phyloP scores from a whole-genome alignment of 2,113 vertebrate genomes.

The Camelus bactrianus region DNA sequence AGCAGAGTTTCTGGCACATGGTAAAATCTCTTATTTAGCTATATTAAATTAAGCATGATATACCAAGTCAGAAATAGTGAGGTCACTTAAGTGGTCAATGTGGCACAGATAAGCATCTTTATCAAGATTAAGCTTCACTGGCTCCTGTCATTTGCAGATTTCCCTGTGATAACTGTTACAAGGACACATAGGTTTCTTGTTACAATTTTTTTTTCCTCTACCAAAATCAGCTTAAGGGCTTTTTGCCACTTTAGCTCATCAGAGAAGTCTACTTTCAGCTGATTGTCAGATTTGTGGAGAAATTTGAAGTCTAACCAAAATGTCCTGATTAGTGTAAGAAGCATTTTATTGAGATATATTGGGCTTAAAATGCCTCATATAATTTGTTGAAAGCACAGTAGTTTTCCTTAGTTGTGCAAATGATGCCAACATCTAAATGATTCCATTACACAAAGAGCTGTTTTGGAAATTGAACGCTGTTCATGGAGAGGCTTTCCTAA shows the following conservation, averaged over 20 bases:
- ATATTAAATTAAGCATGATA: neutral
- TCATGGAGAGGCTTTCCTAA: slow-evolving; percentile 50
- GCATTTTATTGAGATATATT: neutral
- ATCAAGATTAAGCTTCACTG: neutral
- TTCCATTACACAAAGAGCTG: slow-evolving; percentile 59
- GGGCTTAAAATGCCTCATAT: slow-evolving; percentile 21
- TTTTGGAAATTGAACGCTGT: slow-evolving; percentile 64
- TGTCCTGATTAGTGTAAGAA: neutral
- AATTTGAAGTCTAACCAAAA: slow-evolving; percentile 17
- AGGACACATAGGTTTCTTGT: neutral
- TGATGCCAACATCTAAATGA: slow-evolving; percentile 31
- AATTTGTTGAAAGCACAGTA: slow-evolving; percentile 25
- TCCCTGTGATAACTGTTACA: neutral
- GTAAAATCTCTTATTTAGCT: neutral
- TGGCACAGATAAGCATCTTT: neutral
- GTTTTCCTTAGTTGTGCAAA: slow-evolving; percentile 57
- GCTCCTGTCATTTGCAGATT: neutral
- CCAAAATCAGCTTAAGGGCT: neutral
- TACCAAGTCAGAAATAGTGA: neutral
- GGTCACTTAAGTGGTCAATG: neutral
- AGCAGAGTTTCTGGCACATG: neutral
- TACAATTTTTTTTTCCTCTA: neutral
- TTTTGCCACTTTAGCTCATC: slow-evolving; percentile 6
- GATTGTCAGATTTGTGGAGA: neutral
- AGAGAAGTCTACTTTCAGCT: neutral